Conservation (phyloP, 1,140 invertebrate species). For the Neomicropteryx cornuta region DNA sequence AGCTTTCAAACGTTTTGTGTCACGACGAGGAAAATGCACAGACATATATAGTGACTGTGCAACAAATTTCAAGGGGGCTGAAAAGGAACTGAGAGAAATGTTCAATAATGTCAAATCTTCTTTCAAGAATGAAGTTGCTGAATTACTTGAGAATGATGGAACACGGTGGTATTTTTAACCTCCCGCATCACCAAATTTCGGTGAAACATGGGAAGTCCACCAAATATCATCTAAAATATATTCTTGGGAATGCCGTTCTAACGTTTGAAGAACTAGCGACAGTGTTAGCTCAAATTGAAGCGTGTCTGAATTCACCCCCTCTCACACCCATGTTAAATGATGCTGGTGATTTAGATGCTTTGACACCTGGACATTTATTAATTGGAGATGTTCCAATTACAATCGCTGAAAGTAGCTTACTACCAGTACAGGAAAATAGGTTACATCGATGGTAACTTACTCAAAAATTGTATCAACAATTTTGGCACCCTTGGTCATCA, state of each 20-base stretch:
- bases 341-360: slow-evolving; percentile 11
- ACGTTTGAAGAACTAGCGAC: slow-evolving; percentile 19
- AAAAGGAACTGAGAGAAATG: slow-evolving; percentile 11
- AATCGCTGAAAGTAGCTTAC: slow-evolving; percentile 7
- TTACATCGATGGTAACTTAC: slow-evolving; percentile 10
- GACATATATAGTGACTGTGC: slow-evolving; percentile 22
- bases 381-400: slow-evolving; percentile 11
- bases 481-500: slow-evolving; percentile 12
- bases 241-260: slow-evolving; percentile 14
- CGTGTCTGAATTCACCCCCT: slow-evolving; percentile 15
- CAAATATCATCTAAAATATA: slow-evolving; percentile 21
- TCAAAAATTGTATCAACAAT: slow-evolving; percentile 11
- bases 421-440: not conserved
- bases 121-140: slow-evolving; percentile 6
- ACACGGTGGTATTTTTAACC: slow-evolving; percentile 30
- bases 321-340: slow-evolving; percentile 10
- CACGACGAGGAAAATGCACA: slow-evolving; percentile 15
- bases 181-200: slow-evolving; percentile 22
- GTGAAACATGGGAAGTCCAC: slow-evolving; percentile 20
- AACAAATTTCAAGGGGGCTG: slow-evolving; percentile 24
- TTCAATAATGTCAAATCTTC: slow-evolving; percentile 6
- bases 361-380: slow-evolving; percentile 14
- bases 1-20: slow-evolving; percentile 20
- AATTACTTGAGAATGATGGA: slow-evolving; percentile 5
- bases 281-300: slow-evolving; percentile 18